Evolutionary conservation across 1,140 invertebrate species (phyloP), one percentile per base, ranked within the genome.

Genomic region (Trachymyrmex septentrionalis): DNA sequence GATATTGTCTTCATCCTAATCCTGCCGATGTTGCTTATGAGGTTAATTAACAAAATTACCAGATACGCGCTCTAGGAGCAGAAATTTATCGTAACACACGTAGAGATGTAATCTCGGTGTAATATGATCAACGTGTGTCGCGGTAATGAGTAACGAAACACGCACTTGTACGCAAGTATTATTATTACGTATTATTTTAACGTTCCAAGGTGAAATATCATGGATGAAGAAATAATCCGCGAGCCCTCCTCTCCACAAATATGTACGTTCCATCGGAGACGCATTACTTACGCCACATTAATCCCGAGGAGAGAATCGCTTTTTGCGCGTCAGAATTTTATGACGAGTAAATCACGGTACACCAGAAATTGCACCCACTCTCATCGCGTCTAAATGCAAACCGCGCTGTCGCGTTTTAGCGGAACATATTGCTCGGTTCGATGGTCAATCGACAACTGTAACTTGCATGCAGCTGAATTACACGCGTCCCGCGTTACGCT

Each of bases 241-340:
- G 14, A 1, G 12, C 21, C 9, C 21, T 14, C 50, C 67, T 55
- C 67, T 55, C 4, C 53, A 19, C 76, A 34, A 80, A 71, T 84
- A 88, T 55, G 38, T 84, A 86, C 81, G 86, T 92, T 90, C 67
- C 66, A 86, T 90, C 77, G 91, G 63, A 86, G 91, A 84, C 75
- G 86, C 91, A 86, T 92, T 92, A 92, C 84, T 92, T 75, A 89
- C 87, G 81, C 81, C 67, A 90, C 92, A 92, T 92, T 92, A 90
- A 89, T 81, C 82, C 66, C 86, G 19, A 50, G 53, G 84, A 50
- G 69, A 76, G 27, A 19, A 10, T 24, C 61, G 48, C 48, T 30
- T 81, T 85, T 67, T 81, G 57, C 61, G 57, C 61, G 61, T 63
- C 67, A 10, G 34, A 88, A 34, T 87, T 92, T 92, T 87, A 88